Base-by-base conservation (phyloP, 1,140 invertebrate species). In the Eurosta solidaginis region DNA sequence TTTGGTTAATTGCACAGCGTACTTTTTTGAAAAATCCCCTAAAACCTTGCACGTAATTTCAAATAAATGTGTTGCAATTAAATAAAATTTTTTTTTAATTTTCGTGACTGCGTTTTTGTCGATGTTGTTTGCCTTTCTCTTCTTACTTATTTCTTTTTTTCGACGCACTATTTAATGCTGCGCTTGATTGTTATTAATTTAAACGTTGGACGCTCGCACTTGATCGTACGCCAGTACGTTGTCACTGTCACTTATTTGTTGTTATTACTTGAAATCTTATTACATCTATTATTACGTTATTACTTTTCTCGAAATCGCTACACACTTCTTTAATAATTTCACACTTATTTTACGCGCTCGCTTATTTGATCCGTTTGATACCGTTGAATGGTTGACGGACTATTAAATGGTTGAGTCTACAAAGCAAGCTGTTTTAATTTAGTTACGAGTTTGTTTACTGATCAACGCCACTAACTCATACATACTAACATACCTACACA, bases 371-470 rank as follows among this genome's bases (percentile, higher is more conserved):
- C 59, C 59, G 59, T 33, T 68, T 36, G n/a, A n/a, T 68, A 68
- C 59, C 59, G 33, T 42, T 68, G 59, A 68, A 42, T 33, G 36
- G 59, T 68, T 68, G 59, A 68, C 59, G 59, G 59, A 22, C 59
- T 68, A 68, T 68, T 68, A 68, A 68, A 68, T 33, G 33, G 33
- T 68, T 33, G n/a, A 6, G 27, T 4, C 6, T 33, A 20, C 59
- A 20, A 40, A 68, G 12, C 59, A n/a, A 29, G 33, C 33, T 42
- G 10, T 68, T 68, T 42, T 68, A 68, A 68, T 42, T 20, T n/a
- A 42, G 33, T 40, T 20, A 33, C 59, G 59, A 68, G 59, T 68
- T 42, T 40, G 33, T 22, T 68, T 22, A 68, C 1, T n/a, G 59
- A 68, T 68, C 59, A n/a, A 7, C 59, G 0, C 0, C 59, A 22